Evolutionary conservation across 2,888 invertebrate genomes (phyloP), one percentile per base, ranked within the genome.

Genomic region (Labia minor): DNA sequence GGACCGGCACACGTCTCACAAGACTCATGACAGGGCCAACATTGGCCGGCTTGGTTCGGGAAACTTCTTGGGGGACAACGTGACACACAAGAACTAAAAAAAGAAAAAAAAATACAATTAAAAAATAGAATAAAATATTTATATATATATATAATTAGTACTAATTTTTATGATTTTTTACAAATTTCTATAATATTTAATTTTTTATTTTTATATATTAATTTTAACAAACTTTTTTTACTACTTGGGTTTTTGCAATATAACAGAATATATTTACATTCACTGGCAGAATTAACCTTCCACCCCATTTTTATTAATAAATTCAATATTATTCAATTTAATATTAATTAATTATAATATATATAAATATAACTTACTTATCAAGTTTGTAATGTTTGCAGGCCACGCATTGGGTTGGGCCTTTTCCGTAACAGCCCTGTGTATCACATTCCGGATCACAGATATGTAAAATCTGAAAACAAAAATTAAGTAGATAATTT

Each of bases 1-100:
- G 92, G 86, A 6, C 93, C 94, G 20, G 89, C 90, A 74, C 94
- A 95, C 16, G 90, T 92, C 75, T 90, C 88, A 74, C 94, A 95
- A 14, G 91, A 90, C 74, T 92, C 90, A 75, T 93, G 92, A 73
- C 94, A 95, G 0, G 89, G 88, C 84, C 88, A 88, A 74, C 93
- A 94, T 19, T 87, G 85, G 62, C 86, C 89, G 61, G 87, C 88
- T 73, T 88, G 86, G 75, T 90, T 90, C 0, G 88, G 86, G 73
- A 87, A 93, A 74, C 90, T 92, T 72, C 91, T 83, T 14, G 90
- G 90, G 6, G 92, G 92, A 75, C 93, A 93, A 64, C 87, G 84
- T 70, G 89, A 89, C 1, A 92, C 89, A 76, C 93, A 93, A 19
- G 89, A 86, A 74, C 92, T 92, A 78, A 1, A 79, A 76, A 67